phyloP scores from a whole-genome alignment of 1,140 invertebrate species.

The Oryctes rhinoceros region DNA sequence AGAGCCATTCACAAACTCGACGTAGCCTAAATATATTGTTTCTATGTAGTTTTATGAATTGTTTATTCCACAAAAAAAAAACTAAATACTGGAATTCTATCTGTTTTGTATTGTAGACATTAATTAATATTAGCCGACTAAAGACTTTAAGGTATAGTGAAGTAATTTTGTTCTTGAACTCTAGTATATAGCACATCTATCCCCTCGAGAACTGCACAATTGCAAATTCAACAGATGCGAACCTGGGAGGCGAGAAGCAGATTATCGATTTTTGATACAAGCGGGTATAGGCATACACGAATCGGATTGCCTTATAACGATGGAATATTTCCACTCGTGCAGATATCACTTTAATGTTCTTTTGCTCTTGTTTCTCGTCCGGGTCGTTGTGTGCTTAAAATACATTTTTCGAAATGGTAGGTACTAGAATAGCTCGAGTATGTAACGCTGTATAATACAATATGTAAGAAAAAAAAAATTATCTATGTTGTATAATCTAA shows the following conservation, averaged over 20 bases:
- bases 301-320: neutral
- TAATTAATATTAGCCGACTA: too few species aligned
- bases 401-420: neutral
- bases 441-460: too few species aligned
- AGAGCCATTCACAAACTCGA: too few species aligned
- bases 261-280: constrained; percentile 22
- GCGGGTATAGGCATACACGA: neutral
- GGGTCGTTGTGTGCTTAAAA: neutral
- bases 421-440: neutral
- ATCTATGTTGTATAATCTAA: too few species aligned
- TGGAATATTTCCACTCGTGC: constrained; percentile 18
- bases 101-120: too few species aligned
- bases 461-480: too few species aligned
- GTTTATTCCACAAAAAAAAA: too few species aligned
- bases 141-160: too few species aligned
- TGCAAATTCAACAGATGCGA: constrained; percentile 14
- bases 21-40: too few species aligned
- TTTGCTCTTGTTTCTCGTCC: neutral
- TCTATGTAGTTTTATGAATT: too few species aligned
- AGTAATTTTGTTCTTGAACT: too few species aligned
- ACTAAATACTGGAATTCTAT: too few species aligned
- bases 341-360: neutral
- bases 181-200: neutral
- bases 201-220: neutral
- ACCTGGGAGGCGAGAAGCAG: neutral